Base-by-base conservation (phyloP, 2,888 invertebrate genomes). In the Yponomeuta plumbellus region DNA sequence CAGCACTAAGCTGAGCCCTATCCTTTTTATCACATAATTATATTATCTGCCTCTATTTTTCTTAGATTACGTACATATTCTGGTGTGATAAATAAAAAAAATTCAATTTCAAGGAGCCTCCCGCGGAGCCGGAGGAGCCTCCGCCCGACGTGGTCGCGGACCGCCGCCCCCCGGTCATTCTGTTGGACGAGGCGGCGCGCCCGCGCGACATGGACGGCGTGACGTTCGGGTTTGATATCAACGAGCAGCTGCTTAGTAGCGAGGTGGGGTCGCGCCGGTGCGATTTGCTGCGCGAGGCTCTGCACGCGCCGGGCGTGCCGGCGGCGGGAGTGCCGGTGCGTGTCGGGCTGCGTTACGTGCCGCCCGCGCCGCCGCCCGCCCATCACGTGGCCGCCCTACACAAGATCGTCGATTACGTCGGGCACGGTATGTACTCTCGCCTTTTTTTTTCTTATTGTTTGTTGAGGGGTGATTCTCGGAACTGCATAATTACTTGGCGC, bases 171-270 rank as follows among this genome's bases (percentile, higher is more conserved):
- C 26, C 96, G 66, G 96, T 96, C 69, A 93, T 95, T 69, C 94
- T 96, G 78, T 86, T 95, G 71, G 93, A 95, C 80, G 94, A 94
- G 76, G 89, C 91, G 70, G 82, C 81, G 70, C 77, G 81, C 66
- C 80, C 87, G 72, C 91, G 91, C 34, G 88, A 88, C 73, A 93
- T 94, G 84, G 92, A 93, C 77, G 94, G 94, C 75, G 93, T 96
- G 68, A 96, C 96, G 56, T 97, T 97, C 83, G 96, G 96, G 17
- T 96, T 96, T 84, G 96, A 95, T 78, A 89, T 96, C 69, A 95
- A 96, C 85, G 94, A 95, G 83, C 94, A 94, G 80, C 89, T 96
- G 75, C 85, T 95, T 75, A 88, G 91, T 68, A 88, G 88, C 5
- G 84, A 83, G 40, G 70, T 72, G 69, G 76, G 44, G 66, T 20